Evolutionary conservation across 2,888 invertebrate genomes (phyloP), one percentile per base, ranked within the genome.

Genomic region (Diachrysia chrysitis): DNA sequence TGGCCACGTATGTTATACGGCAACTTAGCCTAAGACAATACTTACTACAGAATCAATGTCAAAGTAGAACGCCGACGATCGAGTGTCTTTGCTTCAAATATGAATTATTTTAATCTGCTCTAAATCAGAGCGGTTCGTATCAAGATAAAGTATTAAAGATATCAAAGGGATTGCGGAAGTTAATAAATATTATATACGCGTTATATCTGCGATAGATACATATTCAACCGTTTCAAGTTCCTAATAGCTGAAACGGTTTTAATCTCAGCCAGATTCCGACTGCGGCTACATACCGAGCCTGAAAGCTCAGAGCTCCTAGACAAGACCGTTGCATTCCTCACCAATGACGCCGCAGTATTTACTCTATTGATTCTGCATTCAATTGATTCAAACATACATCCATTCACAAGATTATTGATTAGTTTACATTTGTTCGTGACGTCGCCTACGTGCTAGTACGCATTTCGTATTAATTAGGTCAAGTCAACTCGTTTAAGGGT

Each of bases 391-490:
- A 79, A 79, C 76, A 76, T 75, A 79, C 76, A 76, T 75, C 80
- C 82, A 86, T 89, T 87, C 87, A 83, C 69, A 79, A 67, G 60
- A 76, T 82, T 89, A 88, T 88, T 84, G 89, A 90, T 90, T 71
- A 69, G 35, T 69, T 68, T 77, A 70, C 79, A 63, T 79, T 82
- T 68, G 79, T 78, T 78, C 84, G 85, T 89, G 87, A 79, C 84
- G 78, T 72, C 71, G 48, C 48, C 42, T 69, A 61, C 69, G 78
- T 77, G 80, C 81, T 83, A 77, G 85, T 84, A 87, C 87, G 84
- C 86, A 83, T 82, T 84, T 77, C 73, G 76, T 76, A 85, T 83
- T 90, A 92, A 92, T 91, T 92, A 84, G 93, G 92, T 91, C 92
- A 88, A 83, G 83, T 85, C 84, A 83, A 75, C 71, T 65, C 65